Percentiles rank a stretch among this genome's conserved stretches.
phyloP scores from a whole-genome alignment of 1,140 invertebrate genomes.

The Bombus superbus region DNA sequence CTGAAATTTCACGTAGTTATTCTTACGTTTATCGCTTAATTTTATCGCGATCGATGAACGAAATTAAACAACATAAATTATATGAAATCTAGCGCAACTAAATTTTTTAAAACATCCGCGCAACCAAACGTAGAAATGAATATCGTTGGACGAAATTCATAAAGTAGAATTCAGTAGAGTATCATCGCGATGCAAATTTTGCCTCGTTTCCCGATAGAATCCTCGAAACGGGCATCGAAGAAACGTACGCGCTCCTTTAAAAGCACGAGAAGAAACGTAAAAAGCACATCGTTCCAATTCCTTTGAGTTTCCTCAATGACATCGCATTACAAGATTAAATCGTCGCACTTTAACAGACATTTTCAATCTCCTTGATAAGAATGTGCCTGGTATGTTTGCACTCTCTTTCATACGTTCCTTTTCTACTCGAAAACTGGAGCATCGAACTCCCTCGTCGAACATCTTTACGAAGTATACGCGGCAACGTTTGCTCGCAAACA shows the following conservation, averaged over 20 bases:
- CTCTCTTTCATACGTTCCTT: slow-evolving; percentile 25
- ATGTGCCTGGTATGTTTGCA: slow-evolving; percentile 45
- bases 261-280: not conserved
- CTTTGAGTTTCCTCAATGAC: slow-evolving; percentile 64
- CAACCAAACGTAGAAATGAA: no score
- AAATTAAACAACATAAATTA: no score
- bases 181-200: not conserved
- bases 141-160: no score
- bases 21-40: no score
- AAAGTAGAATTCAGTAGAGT: not conserved
- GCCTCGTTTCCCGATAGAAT: not conserved
- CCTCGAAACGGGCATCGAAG: not conserved
- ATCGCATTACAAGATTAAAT: slow-evolving; percentile 67
- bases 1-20: no score
- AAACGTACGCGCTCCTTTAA: not conserved
- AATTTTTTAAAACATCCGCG: no score
- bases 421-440: slow-evolving; percentile 48
- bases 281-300: slow-evolving; percentile 48
- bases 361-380: slow-evolving; percentile 64
- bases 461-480: slow-evolving; percentile 43
- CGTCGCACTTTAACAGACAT: slow-evolving; percentile 70
- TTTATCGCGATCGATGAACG: no score
- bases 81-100: no score
- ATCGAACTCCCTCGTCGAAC: slow-evolving; percentile 45
- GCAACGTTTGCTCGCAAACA: slow-evolving; percentile 43